Evolutionary conservation across 2,888 invertebrate species (phyloP), one percentile per base, ranked within the genome.

Genomic region (Netelia fuscicornis): DNA sequence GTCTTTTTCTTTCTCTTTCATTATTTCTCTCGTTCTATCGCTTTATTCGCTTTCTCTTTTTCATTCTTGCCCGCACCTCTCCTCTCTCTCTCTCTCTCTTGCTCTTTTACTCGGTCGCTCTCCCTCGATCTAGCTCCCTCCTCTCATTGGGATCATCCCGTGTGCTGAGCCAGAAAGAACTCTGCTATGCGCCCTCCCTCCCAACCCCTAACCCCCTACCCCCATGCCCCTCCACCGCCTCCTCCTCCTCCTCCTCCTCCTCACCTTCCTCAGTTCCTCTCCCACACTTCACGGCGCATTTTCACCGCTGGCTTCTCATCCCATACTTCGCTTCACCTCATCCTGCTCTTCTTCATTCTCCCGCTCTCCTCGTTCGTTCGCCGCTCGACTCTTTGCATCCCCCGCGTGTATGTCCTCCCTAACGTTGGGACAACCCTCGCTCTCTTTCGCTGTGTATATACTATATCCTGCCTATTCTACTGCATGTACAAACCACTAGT

Each of bases 241-340:
- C 54, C 48, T 2, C 48, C n/a, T 10, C 25, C 11, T 60, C 48
- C 42, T 30, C 25, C 62, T 25, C 48, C 48, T 75, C 44, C 52
- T 13, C 44, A 54, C 58, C 58, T 58, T 13, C 48, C 48, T 13
- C n/a, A 37, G 56, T 23, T n/a, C 25, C 11, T 60, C 60, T 23
- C 8, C 25, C 62, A 25, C 25, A 13, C 60, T 54, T 58, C 60
- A 44, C 52, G 20, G 30, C 44, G 67, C 77, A 58, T 58, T 77
- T 30, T 56, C 77, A 77, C 86, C 88, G 86, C 84, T 78, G 81
- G 81, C 84, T 82, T 64, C 58, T 70, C 86, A 76, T 77, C 82
- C 84, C 83, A 81, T 78, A 25, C 30, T 85, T 75, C 65, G 67
- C 85, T 85, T 86, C 87, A 85, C 86, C 88, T 87, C 85, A 84